phyloP scores from a whole-genome alignment of 1,140 invertebrate species.

The Formica selysi region DNA sequence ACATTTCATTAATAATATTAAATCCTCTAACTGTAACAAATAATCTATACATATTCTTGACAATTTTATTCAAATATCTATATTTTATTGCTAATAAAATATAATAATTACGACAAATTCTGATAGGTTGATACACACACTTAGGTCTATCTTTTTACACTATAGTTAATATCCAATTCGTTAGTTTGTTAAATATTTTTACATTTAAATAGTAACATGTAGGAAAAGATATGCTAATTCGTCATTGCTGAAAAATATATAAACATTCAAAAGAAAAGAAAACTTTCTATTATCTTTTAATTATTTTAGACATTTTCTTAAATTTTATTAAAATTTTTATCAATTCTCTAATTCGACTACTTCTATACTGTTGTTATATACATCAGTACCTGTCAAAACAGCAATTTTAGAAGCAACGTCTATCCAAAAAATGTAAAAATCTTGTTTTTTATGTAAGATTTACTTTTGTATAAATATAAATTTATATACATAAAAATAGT shows the following conservation, averaged over 20 bases:
- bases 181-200: conserved; percentile 28
- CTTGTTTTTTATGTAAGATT: conserved; percentile 23
- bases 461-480: conserved; percentile 12
- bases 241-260: conserved; percentile 13
- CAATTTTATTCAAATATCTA: conserved; percentile 1
- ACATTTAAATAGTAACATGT: conserved; percentile 24
- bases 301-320: background rate
- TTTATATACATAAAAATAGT: conserved; percentile 18
- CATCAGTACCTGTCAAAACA: conserved; percentile 34
- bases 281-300: conserved; percentile 36
- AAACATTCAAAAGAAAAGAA: conserved; percentile 21
- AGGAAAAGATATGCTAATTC: conserved; percentile 44
- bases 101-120: conserved; percentile 41
- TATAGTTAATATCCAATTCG: conserved; percentile 15
- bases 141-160: conserved; percentile 35
- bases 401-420: conserved; percentile 18
- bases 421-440: conserved; percentile 20
- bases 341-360: conserved; percentile 30
- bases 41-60: conserved; percentile 2
- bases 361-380: conserved; percentile 26
- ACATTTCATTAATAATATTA: conserved; percentile 1
- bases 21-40: background rate
- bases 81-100: conserved; percentile 20
- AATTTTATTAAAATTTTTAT: conserved; percentile 10
- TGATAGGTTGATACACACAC: conserved; percentile 22